phyloP scores from a whole-genome alignment of 2,888 invertebrate genomes.

The Cybosia mesomella region DNA sequence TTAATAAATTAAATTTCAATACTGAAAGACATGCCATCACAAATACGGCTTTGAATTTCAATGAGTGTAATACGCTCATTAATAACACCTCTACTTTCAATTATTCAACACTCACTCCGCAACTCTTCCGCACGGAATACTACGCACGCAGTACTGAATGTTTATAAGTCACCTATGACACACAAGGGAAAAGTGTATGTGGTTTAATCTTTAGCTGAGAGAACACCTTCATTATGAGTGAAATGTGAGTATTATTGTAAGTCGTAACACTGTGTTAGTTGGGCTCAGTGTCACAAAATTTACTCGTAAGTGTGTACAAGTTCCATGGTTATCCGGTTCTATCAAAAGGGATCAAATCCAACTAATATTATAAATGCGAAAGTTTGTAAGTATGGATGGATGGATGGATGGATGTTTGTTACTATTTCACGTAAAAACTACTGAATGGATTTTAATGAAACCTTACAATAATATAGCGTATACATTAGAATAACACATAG shows the following conservation, averaged over 20 bases:
- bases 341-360: too few relatives aligned
- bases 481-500: too few relatives aligned
- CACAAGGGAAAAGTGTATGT: background rate
- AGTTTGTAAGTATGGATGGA: too few relatives aligned
- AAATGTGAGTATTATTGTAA: slow-evolving; percentile 11
- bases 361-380: too few relatives aligned
- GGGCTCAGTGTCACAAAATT: background rate
- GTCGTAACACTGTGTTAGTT: slow-evolving; percentile 2
- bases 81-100: background rate
- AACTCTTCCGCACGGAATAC: background rate
- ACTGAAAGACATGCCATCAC: background rate
- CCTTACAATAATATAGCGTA: too few relatives aligned
- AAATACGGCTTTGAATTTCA: background rate
- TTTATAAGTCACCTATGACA: background rate
- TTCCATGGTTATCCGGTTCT: too few relatives aligned
- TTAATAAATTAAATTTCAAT: too few relatives aligned
- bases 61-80: background rate
- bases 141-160: background rate
- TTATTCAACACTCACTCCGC: background rate
- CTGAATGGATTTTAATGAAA: too few relatives aligned
- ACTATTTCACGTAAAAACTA: too few relatives aligned
- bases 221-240: slow-evolving; percentile 1
- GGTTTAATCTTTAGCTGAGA: background rate
- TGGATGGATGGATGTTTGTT: too few relatives aligned
- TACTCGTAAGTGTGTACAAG: too few relatives aligned